These are phyloP conservation scores for Montipora capricornis DNA, from an alignment of 64 coral and sea anemone species.

Conservation along the genomic window DNA sequence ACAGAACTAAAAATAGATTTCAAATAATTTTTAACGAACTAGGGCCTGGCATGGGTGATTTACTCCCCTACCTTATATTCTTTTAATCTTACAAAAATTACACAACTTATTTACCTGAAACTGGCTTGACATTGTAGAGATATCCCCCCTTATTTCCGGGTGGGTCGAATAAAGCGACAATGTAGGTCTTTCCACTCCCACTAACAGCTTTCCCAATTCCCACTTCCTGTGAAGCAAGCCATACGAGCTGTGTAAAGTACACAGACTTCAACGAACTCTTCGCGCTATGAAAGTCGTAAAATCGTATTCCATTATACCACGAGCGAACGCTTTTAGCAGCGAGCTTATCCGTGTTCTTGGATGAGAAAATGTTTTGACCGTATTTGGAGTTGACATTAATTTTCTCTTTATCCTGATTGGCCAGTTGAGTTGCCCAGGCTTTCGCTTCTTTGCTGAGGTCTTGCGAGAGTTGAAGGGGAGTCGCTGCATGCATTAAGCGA, in stretches of 20 bases:
- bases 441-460: slow-evolving; percentile 79
- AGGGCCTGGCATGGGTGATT: too few species aligned
- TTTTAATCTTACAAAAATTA: too few species aligned
- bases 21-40: too few species aligned
- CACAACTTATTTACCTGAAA: slow-evolving; percentile 65
- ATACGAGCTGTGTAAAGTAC: slow-evolving; percentile 87
- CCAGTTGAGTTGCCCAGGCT: slow-evolving; percentile 63
- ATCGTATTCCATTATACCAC: slow-evolving; percentile 86
- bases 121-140: slow-evolving; percentile 63
- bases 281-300: slow-evolving; percentile 72
- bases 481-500: slow-evolving; percentile 84
- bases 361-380: slow-evolving; percentile 85
- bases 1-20: too few species aligned
- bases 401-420: slow-evolving; percentile 75
- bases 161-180: slow-evolving; percentile 86
- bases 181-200: slow-evolving; percentile 68
- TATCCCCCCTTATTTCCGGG: slow-evolving; percentile 64
- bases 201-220: slow-evolving; percentile 77
- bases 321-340: slow-evolving; percentile 63
- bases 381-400: slow-evolving; percentile 80
- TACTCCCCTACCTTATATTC: too few species aligned
- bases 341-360: slow-evolving; percentile 33
- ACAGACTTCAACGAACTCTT: slow-evolving; percentile 34
- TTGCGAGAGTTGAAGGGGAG: slow-evolving; percentile 67
- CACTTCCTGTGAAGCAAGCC: slow-evolving; percentile 64